These are phyloP conservation scores for Dermolepida albohirtum DNA, from an alignment of 2,888 invertebrate species.

Conservation along the genomic window DNA sequence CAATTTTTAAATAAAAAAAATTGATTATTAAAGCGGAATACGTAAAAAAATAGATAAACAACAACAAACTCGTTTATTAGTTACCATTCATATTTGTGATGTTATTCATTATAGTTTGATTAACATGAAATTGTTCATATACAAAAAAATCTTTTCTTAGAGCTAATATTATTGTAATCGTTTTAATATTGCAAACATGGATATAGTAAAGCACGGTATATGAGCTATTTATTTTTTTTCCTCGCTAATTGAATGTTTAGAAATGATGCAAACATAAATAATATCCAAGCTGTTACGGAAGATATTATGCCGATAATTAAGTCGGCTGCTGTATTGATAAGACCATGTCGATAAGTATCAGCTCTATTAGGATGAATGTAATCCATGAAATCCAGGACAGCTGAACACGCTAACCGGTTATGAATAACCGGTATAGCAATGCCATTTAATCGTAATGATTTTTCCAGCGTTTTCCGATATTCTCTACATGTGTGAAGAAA, in stretches of 20 bases:
- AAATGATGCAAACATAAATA: slow-evolving; percentile 55
- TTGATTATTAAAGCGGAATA: too few species aligned
- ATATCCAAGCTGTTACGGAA: slow-evolving; percentile 64
- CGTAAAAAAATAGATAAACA: too few species aligned
- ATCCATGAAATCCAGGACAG: slow-evolving; percentile 87
- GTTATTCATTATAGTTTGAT: too few species aligned
- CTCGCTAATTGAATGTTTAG: slow-evolving; percentile 56
- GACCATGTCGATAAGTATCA: slow-evolving; percentile 73
- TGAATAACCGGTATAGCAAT: slow-evolving; percentile 73
- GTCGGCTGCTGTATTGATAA: slow-evolving; percentile 79
- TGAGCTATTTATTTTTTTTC: slow-evolving; percentile 8
- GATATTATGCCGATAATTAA: slow-evolving; percentile 74
- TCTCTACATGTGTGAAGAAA: slow-evolving; percentile 81
- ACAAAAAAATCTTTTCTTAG: neutral
- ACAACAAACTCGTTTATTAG: too few species aligned
- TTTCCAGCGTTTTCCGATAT: slow-evolving; percentile 76
- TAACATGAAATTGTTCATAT: too few species aligned
- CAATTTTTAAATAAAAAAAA: too few species aligned
- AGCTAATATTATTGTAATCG: neutral
- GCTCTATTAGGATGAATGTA: slow-evolving; percentile 78
- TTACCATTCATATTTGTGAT: too few species aligned
- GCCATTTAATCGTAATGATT: slow-evolving; percentile 69
- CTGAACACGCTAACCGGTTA: slow-evolving; percentile 77
- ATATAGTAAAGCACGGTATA: neutral
- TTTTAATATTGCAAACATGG: neutral